Evolutionary conservation across 2,113 vertebrate genomes (phyloP).

Genomic region (Micromys minutus): DNA sequence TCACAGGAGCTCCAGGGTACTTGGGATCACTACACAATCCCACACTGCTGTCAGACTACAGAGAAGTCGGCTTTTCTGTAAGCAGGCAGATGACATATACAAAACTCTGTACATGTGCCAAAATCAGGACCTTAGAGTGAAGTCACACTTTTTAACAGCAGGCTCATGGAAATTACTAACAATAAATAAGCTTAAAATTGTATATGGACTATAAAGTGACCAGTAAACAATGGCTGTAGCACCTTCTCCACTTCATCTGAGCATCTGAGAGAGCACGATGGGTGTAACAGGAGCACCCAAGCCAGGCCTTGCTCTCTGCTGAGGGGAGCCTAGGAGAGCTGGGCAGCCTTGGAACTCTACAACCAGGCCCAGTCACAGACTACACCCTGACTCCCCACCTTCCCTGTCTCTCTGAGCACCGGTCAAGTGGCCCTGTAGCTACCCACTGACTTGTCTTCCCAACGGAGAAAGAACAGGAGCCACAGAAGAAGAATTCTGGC

Average conservation of each 20-base stretch:
- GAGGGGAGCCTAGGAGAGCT: too few relatives aligned
- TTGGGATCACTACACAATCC: background rate
- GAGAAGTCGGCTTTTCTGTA: background rate
- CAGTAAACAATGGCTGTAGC: background rate
- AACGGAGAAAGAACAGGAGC: background rate
- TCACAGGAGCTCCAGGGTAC: background rate
- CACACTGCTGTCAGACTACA: background rate
- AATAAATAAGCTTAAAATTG: slow-evolving; percentile 31
- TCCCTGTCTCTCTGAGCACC: background rate
- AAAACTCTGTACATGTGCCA: slow-evolving; percentile 7
- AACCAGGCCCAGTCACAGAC: background rate
- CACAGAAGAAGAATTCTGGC: background rate
- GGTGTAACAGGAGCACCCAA: accelerated
- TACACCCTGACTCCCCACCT: background rate
- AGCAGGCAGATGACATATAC: background rate
- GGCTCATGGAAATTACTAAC: slow-evolving; percentile 28
- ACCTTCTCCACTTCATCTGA: background rate
- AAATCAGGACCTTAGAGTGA: background rate
- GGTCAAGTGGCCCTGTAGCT: background rate
- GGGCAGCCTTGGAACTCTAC: accelerated
- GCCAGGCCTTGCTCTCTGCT: too few relatives aligned
- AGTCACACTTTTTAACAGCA: background rate
- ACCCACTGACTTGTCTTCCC: background rate
- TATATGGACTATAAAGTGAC: slow-evolving; percentile 29
- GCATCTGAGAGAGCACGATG: background rate